These are phyloP conservation scores for Brachymystax lenok DNA, from an alignment of 2,797 vertebrate genomes.

Conservation along the genomic window DNA sequence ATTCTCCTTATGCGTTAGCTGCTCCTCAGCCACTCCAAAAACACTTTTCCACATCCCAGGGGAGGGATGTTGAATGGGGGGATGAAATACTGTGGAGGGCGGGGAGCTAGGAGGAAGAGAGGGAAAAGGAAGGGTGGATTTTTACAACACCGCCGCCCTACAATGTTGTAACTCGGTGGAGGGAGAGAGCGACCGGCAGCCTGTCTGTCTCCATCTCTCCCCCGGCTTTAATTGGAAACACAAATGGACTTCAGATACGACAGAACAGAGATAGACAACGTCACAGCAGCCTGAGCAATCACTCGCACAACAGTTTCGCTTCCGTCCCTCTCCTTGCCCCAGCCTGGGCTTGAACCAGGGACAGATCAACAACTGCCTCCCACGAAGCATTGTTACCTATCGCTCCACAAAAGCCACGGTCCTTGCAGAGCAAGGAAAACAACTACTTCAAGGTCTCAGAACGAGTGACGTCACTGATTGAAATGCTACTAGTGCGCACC, in stretches of 20 bases:
- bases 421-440: too few species aligned
- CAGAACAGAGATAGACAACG: conserved; percentile 32
- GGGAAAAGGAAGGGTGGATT: conserved; percentile 26
- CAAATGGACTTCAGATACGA: conserved; percentile 39
- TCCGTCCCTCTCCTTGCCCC: too few species aligned
- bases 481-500: too few species aligned
- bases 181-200: conserved; percentile 43
- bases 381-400: too few species aligned
- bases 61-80: conserved; percentile 27
- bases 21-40: not conserved
- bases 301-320: not conserved
- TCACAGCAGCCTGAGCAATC: conserved; percentile 14
- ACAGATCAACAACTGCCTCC: not conserved
- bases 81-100: conserved; percentile 21
- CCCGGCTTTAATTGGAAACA: conserved; percentile 59
- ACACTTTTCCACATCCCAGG: too few species aligned
- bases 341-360: conserved; percentile 17
- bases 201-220: conserved; percentile 60
- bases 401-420: too few species aligned
- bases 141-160: conserved; percentile 41
- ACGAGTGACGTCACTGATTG: too few species aligned
- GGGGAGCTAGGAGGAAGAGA: conserved; percentile 7
- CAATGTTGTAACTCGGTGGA: conserved; percentile 32
- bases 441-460: too few species aligned
- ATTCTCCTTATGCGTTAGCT: not conserved